Conservation (phyloP, 2,797 vertebrate species). For the Cirrhinus molitorella region DNA sequence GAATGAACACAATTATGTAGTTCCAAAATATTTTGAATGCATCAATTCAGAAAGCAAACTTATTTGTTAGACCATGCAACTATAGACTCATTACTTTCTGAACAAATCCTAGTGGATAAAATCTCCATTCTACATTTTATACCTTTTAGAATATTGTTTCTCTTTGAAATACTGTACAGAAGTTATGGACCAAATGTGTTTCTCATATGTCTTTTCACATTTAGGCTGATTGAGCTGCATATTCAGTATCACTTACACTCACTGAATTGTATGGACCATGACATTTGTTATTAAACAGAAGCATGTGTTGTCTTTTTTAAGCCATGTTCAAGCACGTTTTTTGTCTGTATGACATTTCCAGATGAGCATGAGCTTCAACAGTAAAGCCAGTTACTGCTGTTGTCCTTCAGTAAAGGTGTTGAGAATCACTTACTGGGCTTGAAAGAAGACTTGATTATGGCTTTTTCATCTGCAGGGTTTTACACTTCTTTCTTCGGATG, state of each 20-base stretch:
- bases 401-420: neutral
- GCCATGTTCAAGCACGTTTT: neutral
- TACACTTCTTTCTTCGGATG: neutral
- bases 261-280: neutral
- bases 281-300: neutral
- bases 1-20: neutral
- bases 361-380: neutral
- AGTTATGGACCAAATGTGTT: neutral
- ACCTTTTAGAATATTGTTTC: neutral
- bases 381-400: neutral
- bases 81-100: neutral
- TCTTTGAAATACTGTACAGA: neutral
- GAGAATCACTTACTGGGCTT: neutral
- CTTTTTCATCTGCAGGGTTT: neutral
- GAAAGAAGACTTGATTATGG: neutral
- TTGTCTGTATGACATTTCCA: neutral
- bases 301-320: conserved; percentile 14
- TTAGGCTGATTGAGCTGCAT: neutral
- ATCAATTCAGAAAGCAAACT: neutral
- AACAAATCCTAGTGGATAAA: neutral
- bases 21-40: neutral
- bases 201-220: neutral
- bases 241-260: neutral
- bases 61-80: neutral
- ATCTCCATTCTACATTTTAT: no score